A percentile compares a stretch with the other conserved stretches of the same genome.
These are phyloP conservation scores for Seriola dumerili DNA, from an alignment of 2,113 vertebrate genomes.

Conservation along the genomic window DNA sequence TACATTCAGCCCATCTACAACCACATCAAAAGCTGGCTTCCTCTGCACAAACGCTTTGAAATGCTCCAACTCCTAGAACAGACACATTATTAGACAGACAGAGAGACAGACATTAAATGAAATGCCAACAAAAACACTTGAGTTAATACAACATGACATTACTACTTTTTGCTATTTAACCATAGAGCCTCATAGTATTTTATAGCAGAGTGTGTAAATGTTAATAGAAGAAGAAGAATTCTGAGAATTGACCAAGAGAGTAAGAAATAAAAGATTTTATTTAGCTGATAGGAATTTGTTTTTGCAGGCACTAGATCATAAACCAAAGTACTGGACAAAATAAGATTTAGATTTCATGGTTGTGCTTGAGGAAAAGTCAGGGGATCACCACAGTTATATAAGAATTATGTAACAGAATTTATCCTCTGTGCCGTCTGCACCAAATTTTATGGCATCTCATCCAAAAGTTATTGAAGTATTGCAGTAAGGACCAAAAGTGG, in stretches of 20 bases:
- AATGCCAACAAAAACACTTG: background rate
- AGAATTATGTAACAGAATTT: no score
- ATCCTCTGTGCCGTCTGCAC: no score
- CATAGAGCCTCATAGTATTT: background rate
- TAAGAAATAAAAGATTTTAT: background rate
- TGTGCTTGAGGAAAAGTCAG: no score
- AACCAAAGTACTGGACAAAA: no score
- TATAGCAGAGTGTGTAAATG: background rate
- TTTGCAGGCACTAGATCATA: no score
- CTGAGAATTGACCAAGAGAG: background rate
- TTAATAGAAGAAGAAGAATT: background rate
- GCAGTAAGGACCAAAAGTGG: no score
- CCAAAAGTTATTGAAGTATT: no score
- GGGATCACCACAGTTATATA: no score
- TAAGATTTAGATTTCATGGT: no score
- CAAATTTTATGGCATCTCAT: no score
- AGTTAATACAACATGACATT: background rate
- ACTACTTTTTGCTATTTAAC: background rate
- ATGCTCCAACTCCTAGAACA: conserved; percentile 89
- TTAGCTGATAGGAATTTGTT: background rate
- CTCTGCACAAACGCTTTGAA: conserved; percentile 91
- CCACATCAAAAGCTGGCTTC: conserved; percentile 90
- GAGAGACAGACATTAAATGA: background rate
- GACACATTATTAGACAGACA: conserved; percentile 24
- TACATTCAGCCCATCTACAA: conserved; percentile 95